phyloP scores from a whole-genome alignment of 2,113 vertebrate genomes.

The Pungitius pungitius region DNA sequence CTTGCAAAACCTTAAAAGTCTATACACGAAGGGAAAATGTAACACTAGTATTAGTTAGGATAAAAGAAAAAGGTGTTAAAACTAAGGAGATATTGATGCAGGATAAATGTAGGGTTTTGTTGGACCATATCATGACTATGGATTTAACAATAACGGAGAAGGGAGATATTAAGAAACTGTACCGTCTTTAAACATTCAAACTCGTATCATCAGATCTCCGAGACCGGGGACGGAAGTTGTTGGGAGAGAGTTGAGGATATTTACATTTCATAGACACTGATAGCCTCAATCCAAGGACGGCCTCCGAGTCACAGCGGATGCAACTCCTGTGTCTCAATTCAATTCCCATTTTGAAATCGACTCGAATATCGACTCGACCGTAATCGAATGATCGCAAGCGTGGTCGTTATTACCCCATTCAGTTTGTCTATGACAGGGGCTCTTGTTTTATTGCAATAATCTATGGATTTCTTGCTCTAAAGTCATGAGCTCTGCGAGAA shows the following conservation, averaged over 20 bases:
- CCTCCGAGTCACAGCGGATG: constrained; percentile 9
- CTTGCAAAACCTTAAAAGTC: not conserved
- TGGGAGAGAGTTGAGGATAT: not conserved
- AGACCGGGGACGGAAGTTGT: not conserved
- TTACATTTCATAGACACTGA: not conserved
- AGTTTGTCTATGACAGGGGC: constrained; percentile 13
- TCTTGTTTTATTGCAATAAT: constrained; percentile 36
- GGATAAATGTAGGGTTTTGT: not conserved
- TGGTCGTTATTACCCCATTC: constrained; percentile 33
- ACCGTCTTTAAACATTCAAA: constrained; percentile 47
- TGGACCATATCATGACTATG: not conserved
- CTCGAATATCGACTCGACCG: constrained; percentile 21
- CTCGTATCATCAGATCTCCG: constrained; percentile 1
- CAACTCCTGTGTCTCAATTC: constrained; percentile 5
- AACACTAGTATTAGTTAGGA: not conserved
- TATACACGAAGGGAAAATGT: no score
- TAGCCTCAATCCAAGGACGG: constrained; percentile 3
- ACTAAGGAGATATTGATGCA: not conserved
- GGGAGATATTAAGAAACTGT: constrained; percentile 2
- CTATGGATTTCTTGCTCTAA: not conserved
- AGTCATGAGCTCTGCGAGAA: constrained; percentile 1
- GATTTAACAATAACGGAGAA: not conserved
- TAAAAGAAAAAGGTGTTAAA: not conserved
- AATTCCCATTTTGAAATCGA: constrained; percentile 22
- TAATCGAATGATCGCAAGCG: constrained; percentile 45